A percentile compares a stretch with the other conserved stretches of the same genome.
phyloP scores from a whole-genome alignment of 2,888 invertebrate species.

The Acronicta alni region DNA sequence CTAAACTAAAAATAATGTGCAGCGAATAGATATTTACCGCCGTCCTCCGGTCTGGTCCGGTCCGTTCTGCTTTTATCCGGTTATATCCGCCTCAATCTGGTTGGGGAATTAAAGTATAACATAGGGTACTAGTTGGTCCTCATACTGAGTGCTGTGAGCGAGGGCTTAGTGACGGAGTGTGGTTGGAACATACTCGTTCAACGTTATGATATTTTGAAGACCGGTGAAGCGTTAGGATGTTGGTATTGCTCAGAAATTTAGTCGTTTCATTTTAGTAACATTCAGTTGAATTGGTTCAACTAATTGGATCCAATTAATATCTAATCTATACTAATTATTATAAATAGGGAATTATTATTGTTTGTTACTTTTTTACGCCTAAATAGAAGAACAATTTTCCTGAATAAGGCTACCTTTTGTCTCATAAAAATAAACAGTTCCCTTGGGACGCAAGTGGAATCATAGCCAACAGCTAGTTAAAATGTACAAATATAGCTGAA shows the following conservation, averaged over 20 bases:
- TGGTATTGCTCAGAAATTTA: neutral
- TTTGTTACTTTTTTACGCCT: too few species aligned
- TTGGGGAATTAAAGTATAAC: conserved; percentile 53
- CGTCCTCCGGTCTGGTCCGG: conserved; percentile 42
- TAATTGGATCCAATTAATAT: too few species aligned
- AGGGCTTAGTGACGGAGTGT: conserved; percentile 31
- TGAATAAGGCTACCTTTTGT: too few species aligned
- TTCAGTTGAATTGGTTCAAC: too few species aligned
- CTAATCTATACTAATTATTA: too few species aligned
- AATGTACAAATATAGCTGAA: too few species aligned
- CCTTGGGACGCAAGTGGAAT: too few species aligned
- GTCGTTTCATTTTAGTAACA: too few species aligned
- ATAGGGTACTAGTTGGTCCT: conserved; percentile 39
- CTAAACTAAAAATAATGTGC: conserved; percentile 61
- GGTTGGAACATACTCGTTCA: neutral
- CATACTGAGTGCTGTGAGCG: conserved; percentile 20
- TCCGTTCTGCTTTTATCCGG: conserved; percentile 60
- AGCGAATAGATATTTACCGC: conserved; percentile 57
- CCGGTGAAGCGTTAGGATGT: neutral
- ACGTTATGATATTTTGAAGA: neutral
- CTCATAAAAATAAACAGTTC: too few species aligned
- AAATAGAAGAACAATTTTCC: too few species aligned
- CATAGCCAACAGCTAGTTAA: too few species aligned
- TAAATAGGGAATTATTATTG: too few species aligned
- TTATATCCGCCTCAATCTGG: conserved; percentile 59